Evolutionary conservation across 2,888 invertebrate genomes (phyloP).

Genomic region (Caenorhabditis doughertyi): DNA sequence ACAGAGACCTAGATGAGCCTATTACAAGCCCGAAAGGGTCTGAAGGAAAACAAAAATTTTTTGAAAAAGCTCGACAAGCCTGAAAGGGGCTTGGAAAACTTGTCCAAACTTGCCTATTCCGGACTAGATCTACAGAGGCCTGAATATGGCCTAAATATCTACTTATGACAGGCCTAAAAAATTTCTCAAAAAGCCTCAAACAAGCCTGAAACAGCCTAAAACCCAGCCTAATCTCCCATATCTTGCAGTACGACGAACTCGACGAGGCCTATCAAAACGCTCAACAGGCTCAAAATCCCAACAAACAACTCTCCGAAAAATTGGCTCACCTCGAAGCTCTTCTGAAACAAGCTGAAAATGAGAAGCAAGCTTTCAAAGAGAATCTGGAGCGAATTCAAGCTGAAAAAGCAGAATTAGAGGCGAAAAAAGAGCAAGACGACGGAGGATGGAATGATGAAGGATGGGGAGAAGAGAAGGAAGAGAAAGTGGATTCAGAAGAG

Average conservation of each 20-base stretch:
- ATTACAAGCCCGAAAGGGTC: neutral
- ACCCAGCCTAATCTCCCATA: neutral
- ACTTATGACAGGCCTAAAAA: neutral
- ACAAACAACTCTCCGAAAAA: neutral
- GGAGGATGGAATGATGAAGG: conserved; percentile 55
- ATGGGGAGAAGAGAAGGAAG: conserved; percentile 39
- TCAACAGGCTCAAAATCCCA: neutral
- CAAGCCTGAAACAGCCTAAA: neutral
- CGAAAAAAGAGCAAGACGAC: neutral
- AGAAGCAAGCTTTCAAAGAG: conserved; percentile 2
- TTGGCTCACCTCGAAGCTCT: neutral
- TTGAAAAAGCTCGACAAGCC: neutral
- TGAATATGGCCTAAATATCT: neutral
- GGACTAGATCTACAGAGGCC: neutral
- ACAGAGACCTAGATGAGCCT: too few species aligned
- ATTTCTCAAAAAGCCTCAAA: neutral
- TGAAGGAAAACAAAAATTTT: neutral
- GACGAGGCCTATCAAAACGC: conserved; percentile 15
- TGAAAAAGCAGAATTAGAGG: neutral
- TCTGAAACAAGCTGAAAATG: neutral
- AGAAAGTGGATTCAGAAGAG: conserved; percentile 9
- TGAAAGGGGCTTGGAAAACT: neutral
- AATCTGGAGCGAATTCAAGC: neutral
- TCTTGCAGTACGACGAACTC: conserved; percentile 47
- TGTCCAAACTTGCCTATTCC: neutral